These are phyloP conservation scores for Heteromurus nitidus DNA, from an alignment of 2,888 invertebrate genomes.

Conservation along the genomic window DNA sequence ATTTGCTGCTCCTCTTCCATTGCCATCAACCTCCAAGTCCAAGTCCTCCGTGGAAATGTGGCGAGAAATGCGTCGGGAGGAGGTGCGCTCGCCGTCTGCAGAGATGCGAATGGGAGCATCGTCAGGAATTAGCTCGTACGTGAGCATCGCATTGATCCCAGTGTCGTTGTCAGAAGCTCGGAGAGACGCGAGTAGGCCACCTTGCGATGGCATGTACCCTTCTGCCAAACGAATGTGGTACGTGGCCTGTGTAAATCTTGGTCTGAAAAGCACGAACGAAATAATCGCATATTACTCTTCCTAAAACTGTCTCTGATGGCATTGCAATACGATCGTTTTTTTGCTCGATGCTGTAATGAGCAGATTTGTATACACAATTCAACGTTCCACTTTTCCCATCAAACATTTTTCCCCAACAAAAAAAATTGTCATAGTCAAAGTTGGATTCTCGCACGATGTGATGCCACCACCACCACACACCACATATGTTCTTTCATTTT, in stretches of 20 bases:
- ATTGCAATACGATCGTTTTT: conserved; percentile 12
- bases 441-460: not conserved
- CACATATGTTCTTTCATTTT: not conserved
- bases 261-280: conserved; percentile 26
- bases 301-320: no score
- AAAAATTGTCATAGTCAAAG: conserved; percentile 5
- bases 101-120: conserved; percentile 64
- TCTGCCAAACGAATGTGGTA: conserved; percentile 71
- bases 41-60: conserved; percentile 59
- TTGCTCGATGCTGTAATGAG: conserved; percentile 9
- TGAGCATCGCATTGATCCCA: conserved; percentile 72
- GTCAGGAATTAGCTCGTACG: conserved; percentile 70
- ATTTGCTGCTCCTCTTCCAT: not conserved
- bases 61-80: conserved; percentile 45
- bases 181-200: conserved; percentile 69
- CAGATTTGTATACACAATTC: conserved; percentile 43
- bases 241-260: conserved; percentile 78
- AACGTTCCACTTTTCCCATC: conserved; percentile 1
- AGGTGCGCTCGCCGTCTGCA: conserved; percentile 53
- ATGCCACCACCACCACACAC: no score
- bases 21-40: conserved; percentile 47
- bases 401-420: conserved; percentile 5
- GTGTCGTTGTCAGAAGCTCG: conserved; percentile 73
- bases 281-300: not conserved
- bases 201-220: conserved; percentile 73